Base-by-base conservation (phyloP, 2,113 vertebrate genomes). In the Thamnaconus septentrionalis region DNA sequence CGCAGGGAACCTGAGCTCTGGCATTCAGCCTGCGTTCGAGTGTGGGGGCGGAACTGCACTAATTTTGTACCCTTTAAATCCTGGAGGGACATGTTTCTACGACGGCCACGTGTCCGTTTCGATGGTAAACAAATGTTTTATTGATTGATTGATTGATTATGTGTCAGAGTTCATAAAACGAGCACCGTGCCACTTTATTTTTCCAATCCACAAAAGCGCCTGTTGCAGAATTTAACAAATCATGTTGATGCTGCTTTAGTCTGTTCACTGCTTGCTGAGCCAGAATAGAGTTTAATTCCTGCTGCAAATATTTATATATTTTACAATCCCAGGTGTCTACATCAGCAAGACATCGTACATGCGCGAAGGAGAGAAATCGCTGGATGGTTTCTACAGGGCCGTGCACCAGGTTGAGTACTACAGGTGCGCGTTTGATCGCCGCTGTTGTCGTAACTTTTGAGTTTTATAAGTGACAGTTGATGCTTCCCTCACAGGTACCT, bases 401-500 rank as follows among this genome's bases (percentile, higher is more conserved):
- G 98, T 96, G 96, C 97, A 99, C 90, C 94, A 98, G 81, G 97
- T 99, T 83, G 96, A 98, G 86, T 99, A 94, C 92, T 98, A 96
- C 92, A 96, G 97, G 97, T 99, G 91, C 75, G 60, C 10, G 11
- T 56, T 60, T 50, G 41, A 64, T 5, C 55, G 5, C 0, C 11
- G 10, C 6, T 63, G 6, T 56, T 3, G 53, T n/a, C 53, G 18
- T n/a, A 8, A 63, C 7, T 39, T 50, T 4, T 49, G 5, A 46
- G 41, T 12, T 43, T 31, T 31, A 31, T 31, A 31, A 31, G 18
- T 31, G n/a, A 41, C 40, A 55, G 49, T 6, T 62, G 41, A 42
- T 10, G 0, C 53, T 52, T 44, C 41, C 57, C 8, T 66, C 47
- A 6, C 83, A 99, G 97, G 90, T 99, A 99, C 83, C 90, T 99